Evolutionary conservation across 2,797 vertebrate genomes (phyloP).

Genomic region (Parauchenoglanis ngamensis): DNA sequence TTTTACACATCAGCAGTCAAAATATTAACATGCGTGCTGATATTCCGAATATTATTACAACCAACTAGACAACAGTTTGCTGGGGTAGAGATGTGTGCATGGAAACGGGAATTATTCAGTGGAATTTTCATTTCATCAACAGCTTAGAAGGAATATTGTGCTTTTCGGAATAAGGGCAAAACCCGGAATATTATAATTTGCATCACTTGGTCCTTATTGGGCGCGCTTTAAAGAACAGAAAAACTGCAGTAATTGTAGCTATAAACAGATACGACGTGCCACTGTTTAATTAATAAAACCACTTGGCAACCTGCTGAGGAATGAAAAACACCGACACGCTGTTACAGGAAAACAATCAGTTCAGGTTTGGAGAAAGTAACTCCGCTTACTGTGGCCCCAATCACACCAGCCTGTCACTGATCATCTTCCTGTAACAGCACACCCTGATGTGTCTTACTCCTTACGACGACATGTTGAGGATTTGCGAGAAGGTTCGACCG

Average conservation of each 20-base stretch:
- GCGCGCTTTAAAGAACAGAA: not conserved
- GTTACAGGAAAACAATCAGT: not conserved
- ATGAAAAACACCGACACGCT: not conserved
- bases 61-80: too few species aligned
- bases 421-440: not conserved
- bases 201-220: not conserved
- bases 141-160: too few species aligned
- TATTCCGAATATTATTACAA: too few species aligned
- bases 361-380: not conserved
- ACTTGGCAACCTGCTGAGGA: not conserved
- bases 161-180: too few species aligned
- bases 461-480: not conserved
- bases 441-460: not conserved
- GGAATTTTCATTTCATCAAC: too few species aligned
- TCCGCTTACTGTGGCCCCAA: not conserved
- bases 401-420: not conserved
- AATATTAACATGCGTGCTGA: too few species aligned
- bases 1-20: not conserved
- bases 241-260: not conserved
- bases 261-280: not conserved
- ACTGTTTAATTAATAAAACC: not conserved
- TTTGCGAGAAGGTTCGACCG: not conserved
- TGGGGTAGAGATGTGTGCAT: too few species aligned
- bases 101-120: too few species aligned
- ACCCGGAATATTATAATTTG: too few species aligned